Evolutionary conservation across 2,888 invertebrate genomes (phyloP).

Genomic region (Drosophila aldrichi): DNA sequence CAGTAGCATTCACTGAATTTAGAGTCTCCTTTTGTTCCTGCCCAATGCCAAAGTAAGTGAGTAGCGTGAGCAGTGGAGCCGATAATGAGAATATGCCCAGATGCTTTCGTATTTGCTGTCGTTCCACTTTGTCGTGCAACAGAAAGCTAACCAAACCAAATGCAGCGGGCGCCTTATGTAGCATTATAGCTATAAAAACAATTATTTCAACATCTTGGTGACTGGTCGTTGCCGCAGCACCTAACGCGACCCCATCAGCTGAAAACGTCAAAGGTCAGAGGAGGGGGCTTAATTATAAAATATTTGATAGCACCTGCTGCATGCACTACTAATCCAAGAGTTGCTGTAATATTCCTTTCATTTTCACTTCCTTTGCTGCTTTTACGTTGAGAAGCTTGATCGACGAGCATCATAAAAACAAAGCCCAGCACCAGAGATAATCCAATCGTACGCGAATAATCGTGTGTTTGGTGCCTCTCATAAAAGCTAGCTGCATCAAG

Average conservation of each 20-base stretch:
- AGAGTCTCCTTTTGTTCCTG: slow-evolving; percentile 96
- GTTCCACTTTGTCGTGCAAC: slow-evolving; percentile 96
- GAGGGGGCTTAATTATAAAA: neutral
- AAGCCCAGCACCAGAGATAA: slow-evolving; percentile 96
- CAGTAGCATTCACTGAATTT: slow-evolving; percentile 96
- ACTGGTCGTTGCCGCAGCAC: slow-evolving; percentile 98
- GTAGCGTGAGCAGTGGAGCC: slow-evolving; percentile 94
- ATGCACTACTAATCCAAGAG: slow-evolving; percentile 98
- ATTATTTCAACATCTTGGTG: slow-evolving; percentile 98
- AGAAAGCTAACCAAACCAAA: slow-evolving; percentile 99
- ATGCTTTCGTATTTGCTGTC: slow-evolving; percentile 93
- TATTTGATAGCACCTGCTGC: slow-evolving; percentile 90
- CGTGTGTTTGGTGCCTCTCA: slow-evolving; percentile 56
- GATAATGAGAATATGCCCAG: slow-evolving; percentile 96
- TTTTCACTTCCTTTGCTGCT: slow-evolving; percentile 85
- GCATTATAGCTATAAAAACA: slow-evolving; percentile 99
- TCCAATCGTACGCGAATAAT: slow-evolving; percentile 89
- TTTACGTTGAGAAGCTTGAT: slow-evolving; percentile 89
- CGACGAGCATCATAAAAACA: slow-evolving; percentile 98
- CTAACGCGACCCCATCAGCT: slow-evolving; percentile 98
- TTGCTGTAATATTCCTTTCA: slow-evolving; percentile 95
- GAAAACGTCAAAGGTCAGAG: slow-evolving; percentile 31
- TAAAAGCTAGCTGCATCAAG: neutral
- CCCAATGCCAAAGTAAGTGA: slow-evolving; percentile 97
- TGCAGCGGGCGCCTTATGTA: slow-evolving; percentile 99